A percentile compares a stretch with the other conserved stretches of the same genome.
These are phyloP conservation scores for Punctoribates punctum DNA, from an alignment of 2,888 invertebrate genomes.

Conservation along the genomic window DNA sequence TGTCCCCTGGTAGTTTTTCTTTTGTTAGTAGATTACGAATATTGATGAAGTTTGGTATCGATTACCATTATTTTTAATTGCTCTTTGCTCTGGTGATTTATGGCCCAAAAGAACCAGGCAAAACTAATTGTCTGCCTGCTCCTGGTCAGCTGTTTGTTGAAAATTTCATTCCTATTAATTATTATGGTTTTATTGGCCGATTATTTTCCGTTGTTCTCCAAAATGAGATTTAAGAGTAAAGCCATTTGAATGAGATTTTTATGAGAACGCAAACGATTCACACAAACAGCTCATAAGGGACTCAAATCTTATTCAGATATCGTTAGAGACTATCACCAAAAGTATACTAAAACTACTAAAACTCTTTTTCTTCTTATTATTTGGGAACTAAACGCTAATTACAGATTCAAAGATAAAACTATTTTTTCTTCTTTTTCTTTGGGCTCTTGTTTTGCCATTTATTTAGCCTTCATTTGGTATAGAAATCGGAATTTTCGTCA, in stretches of 20 bases:
- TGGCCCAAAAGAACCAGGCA: too few species aligned
- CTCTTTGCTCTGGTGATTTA: not conserved
- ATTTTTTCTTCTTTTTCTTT: not conserved
- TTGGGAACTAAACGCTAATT: not conserved
- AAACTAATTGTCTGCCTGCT: too few species aligned
- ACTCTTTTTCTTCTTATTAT: not conserved
- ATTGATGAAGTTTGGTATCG: not conserved
- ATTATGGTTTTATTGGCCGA: not conserved
- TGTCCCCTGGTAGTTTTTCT: not conserved
- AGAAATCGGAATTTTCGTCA: not conserved
- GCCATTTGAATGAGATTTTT: too few species aligned
- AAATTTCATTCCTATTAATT: not conserved
- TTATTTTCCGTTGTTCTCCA: too few species aligned
- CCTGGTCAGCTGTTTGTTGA: not conserved
- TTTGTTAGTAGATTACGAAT: not conserved
- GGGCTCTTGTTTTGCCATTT: not conserved
- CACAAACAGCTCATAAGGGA: conserved; percentile 7
- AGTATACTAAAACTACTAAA: not conserved
- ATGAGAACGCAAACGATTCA: too few species aligned
- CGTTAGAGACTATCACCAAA: not conserved
- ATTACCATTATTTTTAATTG: not conserved
- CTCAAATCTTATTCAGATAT: too few species aligned
- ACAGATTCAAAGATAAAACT: not conserved
- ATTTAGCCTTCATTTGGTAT: not conserved
- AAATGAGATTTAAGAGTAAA: not conserved